phyloP scores from a whole-genome alignment of 2,888 invertebrate genomes.

The Cyaniris semiargus region DNA sequence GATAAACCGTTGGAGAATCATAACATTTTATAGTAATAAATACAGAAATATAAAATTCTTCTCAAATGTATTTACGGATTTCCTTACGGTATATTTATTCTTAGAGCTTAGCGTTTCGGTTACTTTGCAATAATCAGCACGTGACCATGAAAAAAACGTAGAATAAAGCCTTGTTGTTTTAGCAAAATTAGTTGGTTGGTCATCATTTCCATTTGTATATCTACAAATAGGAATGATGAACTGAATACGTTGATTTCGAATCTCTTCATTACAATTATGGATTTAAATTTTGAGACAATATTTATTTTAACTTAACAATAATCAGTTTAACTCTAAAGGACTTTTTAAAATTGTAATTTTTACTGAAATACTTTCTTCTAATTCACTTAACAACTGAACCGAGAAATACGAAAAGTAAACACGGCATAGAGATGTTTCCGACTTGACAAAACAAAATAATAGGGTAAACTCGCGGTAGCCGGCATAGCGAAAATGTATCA shows the following conservation, averaged over 20 bases:
- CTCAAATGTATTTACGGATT: not conserved
- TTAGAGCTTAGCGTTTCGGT: not conserved
- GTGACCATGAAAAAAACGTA: not conserved
- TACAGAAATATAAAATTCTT: not conserved
- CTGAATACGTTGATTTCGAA: not conserved
- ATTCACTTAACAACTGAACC: conserved; percentile 15
- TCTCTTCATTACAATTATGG: not conserved
- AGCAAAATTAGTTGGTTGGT: not conserved
- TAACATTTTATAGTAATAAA: not conserved
- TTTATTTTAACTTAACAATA: not conserved
- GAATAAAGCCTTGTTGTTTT: not conserved
- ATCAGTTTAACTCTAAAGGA: not conserved
- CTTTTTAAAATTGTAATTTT: not conserved
- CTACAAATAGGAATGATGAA: no score
- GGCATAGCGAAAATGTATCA: not conserved
- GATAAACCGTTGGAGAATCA: not conserved
- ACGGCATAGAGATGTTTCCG: conserved; percentile 11
- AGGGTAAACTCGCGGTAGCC: not conserved
- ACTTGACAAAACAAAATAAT: conserved; percentile 21
- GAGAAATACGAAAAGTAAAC: conserved; percentile 18
- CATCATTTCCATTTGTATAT: no score
- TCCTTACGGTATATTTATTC: not conserved
- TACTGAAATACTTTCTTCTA: not conserved
- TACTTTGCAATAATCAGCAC: not conserved
- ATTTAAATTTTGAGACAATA: not conserved